Evolutionary conservation across 2,113 vertebrate species (phyloP).

Genomic region (Verasper variegatus): DNA sequence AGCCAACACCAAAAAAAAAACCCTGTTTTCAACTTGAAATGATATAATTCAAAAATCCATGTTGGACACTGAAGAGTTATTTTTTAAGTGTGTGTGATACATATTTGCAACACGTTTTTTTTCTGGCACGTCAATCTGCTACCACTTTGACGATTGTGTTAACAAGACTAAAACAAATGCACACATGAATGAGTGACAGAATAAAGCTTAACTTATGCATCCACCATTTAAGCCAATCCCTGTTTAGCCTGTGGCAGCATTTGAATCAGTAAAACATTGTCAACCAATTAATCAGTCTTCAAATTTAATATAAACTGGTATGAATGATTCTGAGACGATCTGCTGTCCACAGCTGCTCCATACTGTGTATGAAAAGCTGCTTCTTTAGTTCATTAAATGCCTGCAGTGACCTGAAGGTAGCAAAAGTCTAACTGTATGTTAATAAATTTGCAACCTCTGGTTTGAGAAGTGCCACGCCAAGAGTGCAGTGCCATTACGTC

Average conservation of each 20-base stretch:
- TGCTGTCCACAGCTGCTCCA: neutral
- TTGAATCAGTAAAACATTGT: neutral
- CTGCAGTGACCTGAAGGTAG: neutral
- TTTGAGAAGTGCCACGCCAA: neutral
- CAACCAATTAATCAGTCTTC: neutral
- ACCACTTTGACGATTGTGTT: neutral
- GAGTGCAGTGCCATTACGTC: neutral
- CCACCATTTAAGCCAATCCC: neutral
- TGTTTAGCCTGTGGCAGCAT: neutral
- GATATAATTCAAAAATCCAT: neutral
- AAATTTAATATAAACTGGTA: neutral
- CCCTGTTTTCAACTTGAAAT: neutral
- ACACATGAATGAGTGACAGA: neutral
- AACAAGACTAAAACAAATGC: neutral
- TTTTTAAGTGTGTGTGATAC: no score
- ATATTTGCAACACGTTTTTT: no score
- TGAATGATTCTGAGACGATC: neutral
- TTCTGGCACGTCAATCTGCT: no score
- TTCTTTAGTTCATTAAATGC: neutral
- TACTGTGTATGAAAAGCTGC: neutral
- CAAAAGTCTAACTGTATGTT: neutral
- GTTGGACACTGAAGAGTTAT: no score
- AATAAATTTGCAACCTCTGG: neutral
- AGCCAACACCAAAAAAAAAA: no score
- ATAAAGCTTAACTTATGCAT: neutral